Evolutionary conservation across 2,888 invertebrate species (phyloP).

Genomic region (Marasmarcha lunaedactyla): DNA sequence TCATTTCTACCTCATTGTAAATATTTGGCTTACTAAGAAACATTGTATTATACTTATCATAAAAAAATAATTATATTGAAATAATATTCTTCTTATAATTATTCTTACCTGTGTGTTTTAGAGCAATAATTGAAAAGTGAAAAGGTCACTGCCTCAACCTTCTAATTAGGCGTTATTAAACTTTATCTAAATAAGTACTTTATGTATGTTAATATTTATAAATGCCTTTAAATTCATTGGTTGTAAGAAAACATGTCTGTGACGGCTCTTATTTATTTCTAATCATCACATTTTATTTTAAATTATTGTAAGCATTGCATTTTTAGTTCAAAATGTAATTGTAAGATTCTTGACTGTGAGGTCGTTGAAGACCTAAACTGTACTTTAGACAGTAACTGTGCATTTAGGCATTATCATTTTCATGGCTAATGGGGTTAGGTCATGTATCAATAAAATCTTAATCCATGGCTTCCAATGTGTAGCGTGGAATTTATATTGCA

Average conservation of each 20-base stretch:
- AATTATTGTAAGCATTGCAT: not conserved
- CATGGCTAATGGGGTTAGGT: too few relatives aligned
- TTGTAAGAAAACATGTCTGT: not conserved
- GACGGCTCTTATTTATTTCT: not conserved
- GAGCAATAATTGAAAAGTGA: slow-evolving; percentile 13
- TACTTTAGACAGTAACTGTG: slow-evolving; percentile 57
- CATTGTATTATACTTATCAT: slow-evolving; percentile 21
- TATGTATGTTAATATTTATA: not conserved
- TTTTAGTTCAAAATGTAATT: too few relatives aligned
- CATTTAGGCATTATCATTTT: slow-evolving; percentile 36
- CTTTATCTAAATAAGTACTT: not conserved
- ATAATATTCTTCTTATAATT: slow-evolving; percentile 20
- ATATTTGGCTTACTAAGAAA: slow-evolving; percentile 61
- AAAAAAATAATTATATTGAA: too few relatives aligned
- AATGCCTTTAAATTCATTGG: not conserved
- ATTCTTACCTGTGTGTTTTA: slow-evolving; percentile 19
- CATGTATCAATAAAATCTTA: too few relatives aligned
- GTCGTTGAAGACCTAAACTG: too few relatives aligned
- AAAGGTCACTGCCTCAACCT: slow-evolving; percentile 36
- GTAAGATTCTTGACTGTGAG: too few relatives aligned
- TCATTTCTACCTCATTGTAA: slow-evolving; percentile 64
- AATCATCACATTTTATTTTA: not conserved
- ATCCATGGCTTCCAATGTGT: too few relatives aligned
- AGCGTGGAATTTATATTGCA: too few relatives aligned
- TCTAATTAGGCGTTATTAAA: slow-evolving; percentile 7